Percentiles rank a stretch among this genome's conserved stretches.
Conservation (phyloP, 1,140 invertebrate genomes). For the Anastatus disparis region DNA sequence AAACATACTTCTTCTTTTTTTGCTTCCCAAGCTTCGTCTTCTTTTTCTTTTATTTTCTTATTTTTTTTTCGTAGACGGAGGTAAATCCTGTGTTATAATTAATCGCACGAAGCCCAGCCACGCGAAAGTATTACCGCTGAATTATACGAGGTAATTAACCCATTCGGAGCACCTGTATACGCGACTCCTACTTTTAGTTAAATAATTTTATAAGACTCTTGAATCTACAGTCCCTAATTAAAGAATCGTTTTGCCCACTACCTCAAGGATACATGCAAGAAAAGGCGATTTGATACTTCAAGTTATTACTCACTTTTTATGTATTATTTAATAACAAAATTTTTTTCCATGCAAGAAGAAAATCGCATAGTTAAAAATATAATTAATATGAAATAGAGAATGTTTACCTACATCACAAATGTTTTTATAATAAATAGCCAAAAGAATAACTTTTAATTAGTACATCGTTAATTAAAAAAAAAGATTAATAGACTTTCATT, state of each 20-base stretch:
- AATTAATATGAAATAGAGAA: too few relatives aligned
- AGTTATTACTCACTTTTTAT: not conserved
- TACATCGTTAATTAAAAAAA: too few relatives aligned
- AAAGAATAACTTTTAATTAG: too few relatives aligned
- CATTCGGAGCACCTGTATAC: constrained; percentile 45
- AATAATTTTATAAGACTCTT: constrained; percentile 38
- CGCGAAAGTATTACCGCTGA: constrained; percentile 36
- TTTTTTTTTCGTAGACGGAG: not conserved
- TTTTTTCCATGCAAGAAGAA: too few relatives aligned
- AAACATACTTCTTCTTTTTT: not conserved
- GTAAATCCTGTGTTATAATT: constrained; percentile 31
- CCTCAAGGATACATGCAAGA: not conserved
- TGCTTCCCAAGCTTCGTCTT: too few relatives aligned
- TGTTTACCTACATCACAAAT: too few relatives aligned
- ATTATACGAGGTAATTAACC: constrained; percentile 43
- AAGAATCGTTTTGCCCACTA: constrained; percentile 25
- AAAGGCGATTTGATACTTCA: not conserved
- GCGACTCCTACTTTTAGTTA: constrained; percentile 14
- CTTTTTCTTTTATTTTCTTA: not conserved
- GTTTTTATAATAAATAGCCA: too few relatives aligned
- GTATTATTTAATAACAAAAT: too few relatives aligned
- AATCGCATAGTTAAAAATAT: too few relatives aligned
- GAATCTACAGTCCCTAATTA: constrained; percentile 36
- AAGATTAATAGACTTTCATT: too few relatives aligned
- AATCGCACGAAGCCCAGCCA: not conserved